A percentile compares a stretch with the other conserved stretches of the same genome.
phyloP scores from a whole-genome alignment of 2,113 vertebrate species.

The Xiphophorus couchianus region DNA sequence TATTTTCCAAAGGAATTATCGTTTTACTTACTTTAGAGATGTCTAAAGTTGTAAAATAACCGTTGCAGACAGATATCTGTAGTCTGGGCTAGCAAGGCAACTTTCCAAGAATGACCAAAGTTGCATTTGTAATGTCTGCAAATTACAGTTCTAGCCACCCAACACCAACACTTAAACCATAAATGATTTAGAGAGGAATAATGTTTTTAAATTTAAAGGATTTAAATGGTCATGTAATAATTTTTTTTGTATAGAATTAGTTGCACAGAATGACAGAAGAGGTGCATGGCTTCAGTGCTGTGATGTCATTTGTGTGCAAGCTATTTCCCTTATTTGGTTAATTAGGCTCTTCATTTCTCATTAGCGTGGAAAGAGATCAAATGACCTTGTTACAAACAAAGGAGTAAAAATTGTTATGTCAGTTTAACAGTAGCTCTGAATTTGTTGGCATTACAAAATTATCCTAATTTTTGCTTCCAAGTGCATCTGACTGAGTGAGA shows the following conservation, averaged over 20 bases:
- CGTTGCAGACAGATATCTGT: neutral
- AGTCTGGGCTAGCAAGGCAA: constrained; percentile 1
- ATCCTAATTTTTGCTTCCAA: neutral
- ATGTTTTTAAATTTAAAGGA: neutral
- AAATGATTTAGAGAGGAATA: neutral
- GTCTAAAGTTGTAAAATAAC: neutral
- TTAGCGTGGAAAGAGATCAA: no score
- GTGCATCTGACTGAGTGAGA: no score
- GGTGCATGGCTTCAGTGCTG: neutral
- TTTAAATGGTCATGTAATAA: neutral
- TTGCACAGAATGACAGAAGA: neutral
- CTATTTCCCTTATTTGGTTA: neutral
- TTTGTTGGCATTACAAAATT: neutral
- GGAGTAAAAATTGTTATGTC: no score
- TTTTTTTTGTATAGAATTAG: neutral
- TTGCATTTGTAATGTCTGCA: neutral
- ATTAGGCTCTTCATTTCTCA: neutral
- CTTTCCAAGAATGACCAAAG: constrained; percentile 13
- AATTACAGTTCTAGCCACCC: neutral
- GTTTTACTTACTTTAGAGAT: neutral
- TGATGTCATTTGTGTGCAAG: neutral
- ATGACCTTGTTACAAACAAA: no score
- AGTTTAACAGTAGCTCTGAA: neutral
- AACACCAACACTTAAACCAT: neutral
- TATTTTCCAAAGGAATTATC: constrained; percentile 6